These are phyloP conservation scores for Muschampia plurimacula DNA, from an alignment of 2,888 invertebrate genomes.

Conservation along the genomic window DNA sequence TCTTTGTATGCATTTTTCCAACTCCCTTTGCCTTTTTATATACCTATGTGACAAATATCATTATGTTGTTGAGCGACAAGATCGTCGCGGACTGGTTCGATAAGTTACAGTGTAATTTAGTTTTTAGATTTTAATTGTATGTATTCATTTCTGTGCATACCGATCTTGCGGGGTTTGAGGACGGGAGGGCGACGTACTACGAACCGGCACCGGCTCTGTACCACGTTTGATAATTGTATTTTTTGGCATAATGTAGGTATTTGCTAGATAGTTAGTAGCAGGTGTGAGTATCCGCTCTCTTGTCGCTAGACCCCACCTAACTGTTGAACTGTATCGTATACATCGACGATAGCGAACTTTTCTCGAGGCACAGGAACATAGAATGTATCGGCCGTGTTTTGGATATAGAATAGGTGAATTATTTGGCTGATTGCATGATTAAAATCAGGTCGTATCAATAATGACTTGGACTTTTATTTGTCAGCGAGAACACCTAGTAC, in stretches of 20 bases:
- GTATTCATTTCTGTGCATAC: constrained; percentile 40
- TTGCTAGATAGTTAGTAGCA: constrained; percentile 15
- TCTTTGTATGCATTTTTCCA: constrained; percentile 33
- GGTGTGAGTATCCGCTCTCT: constrained; percentile 1
- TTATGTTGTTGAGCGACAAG: constrained; percentile 29
- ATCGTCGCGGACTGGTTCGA: constrained; percentile 39
- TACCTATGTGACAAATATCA: constrained; percentile 17
- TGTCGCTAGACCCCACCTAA: constrained; percentile 7
- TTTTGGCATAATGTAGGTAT: not conserved
- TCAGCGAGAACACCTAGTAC: constrained; percentile 12
- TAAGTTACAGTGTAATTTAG: constrained; percentile 44
- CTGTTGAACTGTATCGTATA: constrained; percentile 17
- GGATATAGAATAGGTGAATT: constrained; percentile 26
- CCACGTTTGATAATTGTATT: not conserved
- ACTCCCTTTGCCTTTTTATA: constrained; percentile 33
- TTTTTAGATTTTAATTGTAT: constrained; percentile 43
- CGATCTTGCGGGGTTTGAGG: constrained; percentile 39
- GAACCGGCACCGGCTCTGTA: not conserved
- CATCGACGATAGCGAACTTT: constrained; percentile 16
- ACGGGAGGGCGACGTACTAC: constrained; percentile 15
- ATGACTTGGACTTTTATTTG: constrained; percentile 28
- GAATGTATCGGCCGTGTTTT: constrained; percentile 35
- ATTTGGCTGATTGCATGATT: constrained; percentile 36
- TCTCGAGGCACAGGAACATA: constrained; percentile 24
- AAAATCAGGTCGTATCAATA: constrained; percentile 39